A percentile compares a stretch with the other conserved stretches of the same genome.
These are phyloP conservation scores for Acanthococcus lagerstroemiae DNA, from an alignment of 2,888 invertebrate species.

Conservation along the genomic window DNA sequence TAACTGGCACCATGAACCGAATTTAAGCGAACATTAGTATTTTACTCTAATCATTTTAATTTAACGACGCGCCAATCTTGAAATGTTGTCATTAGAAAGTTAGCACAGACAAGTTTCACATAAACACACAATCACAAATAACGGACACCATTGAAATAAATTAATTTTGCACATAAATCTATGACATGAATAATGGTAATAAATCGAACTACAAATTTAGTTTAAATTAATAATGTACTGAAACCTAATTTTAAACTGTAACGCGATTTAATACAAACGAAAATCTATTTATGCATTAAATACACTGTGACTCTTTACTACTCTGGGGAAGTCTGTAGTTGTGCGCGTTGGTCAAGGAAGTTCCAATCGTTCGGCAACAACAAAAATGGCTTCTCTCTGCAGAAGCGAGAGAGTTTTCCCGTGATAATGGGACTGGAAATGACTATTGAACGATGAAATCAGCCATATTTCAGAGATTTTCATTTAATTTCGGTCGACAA, in stretches of 20 bases:
- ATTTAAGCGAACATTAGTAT: background rate
- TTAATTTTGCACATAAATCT: background rate
- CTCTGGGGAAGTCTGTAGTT: conserved; percentile 11
- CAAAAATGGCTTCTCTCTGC: too few relatives aligned
- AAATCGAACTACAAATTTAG: background rate
- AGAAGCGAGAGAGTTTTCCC: too few relatives aligned
- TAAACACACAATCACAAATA: too few relatives aligned
- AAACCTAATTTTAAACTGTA: conserved; percentile 7
- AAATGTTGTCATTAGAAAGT: conserved; percentile 29
- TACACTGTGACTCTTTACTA: conserved; percentile 23
- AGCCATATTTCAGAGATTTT: too few relatives aligned
- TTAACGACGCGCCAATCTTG: conserved; percentile 27
- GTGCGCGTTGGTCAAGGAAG: conserved; percentile 1
- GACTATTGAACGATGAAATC: too few relatives aligned
- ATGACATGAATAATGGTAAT: too few relatives aligned
- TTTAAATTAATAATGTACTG: background rate
- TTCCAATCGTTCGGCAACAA: too few relatives aligned
- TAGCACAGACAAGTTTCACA: conserved; percentile 1
- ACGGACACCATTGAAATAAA: background rate
- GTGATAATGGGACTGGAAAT: too few relatives aligned
- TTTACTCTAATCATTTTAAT: background rate
- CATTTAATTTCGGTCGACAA: too few relatives aligned
- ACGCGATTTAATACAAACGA: conserved; percentile 29
- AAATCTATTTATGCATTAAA: conserved; percentile 29
- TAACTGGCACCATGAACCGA: background rate